These are phyloP conservation scores for Drosophila pseudoananassae DNA, from an alignment of 1,140 invertebrate species.

Conservation along the genomic window DNA sequence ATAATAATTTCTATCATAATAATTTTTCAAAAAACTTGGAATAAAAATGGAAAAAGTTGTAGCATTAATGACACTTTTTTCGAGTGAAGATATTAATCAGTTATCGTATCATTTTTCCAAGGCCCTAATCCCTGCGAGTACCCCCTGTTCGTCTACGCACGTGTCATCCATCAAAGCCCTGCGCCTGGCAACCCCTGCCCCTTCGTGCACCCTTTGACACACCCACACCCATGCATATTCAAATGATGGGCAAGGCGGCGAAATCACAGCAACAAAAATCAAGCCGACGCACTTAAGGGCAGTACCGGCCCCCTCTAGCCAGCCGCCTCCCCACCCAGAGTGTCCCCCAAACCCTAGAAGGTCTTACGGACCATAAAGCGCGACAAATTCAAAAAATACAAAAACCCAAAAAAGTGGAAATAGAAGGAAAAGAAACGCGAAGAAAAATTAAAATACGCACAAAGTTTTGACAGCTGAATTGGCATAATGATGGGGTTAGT, in stretches of 20 bases:
- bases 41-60: not conserved
- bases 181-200: not conserved
- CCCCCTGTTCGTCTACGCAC: constrained; percentile 47
- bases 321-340: not conserved
- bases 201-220: not conserved
- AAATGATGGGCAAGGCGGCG: constrained; percentile 50
- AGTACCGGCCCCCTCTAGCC: constrained; percentile 1
- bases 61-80: not conserved
- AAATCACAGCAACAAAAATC: constrained; percentile 76
- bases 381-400: constrained; percentile 50
- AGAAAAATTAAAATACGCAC: constrained; percentile 80
- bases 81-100: not conserved
- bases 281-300: constrained; percentile 70
- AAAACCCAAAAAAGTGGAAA: constrained; percentile 18
- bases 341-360: not conserved
- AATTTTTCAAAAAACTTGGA: not conserved
- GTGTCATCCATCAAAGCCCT: constrained; percentile 66
- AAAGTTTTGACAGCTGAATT: constrained; percentile 82
- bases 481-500: constrained; percentile 81
- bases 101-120: constrained; percentile 2
- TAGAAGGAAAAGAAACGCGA: constrained; percentile 37
- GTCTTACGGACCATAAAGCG: constrained; percentile 69
- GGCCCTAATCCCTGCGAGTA: not conserved
- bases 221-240: constrained; percentile 65
- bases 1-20: too few species aligned